Percentiles rank a stretch among this genome's conserved stretches.
These are phyloP conservation scores for Hipposideros armiger DNA, from an alignment of 2,113 vertebrate genomes.

Conservation along the genomic window DNA sequence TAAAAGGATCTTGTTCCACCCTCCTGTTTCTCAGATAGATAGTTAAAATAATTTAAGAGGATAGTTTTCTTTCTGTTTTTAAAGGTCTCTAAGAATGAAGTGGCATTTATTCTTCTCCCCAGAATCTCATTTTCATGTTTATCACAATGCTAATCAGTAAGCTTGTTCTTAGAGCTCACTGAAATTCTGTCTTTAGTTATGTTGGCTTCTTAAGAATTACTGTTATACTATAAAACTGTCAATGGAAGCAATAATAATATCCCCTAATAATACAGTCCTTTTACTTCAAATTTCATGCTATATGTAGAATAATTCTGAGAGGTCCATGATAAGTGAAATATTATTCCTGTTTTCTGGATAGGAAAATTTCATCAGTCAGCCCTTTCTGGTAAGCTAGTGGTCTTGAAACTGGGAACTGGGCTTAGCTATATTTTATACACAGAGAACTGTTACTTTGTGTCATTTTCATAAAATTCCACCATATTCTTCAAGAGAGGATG, in stretches of 20 bases:
- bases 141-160: not conserved
- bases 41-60: not conserved
- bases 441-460: not conserved
- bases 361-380: not conserved
- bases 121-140: slow-evolving; percentile 37
- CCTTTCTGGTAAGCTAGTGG: not conserved
- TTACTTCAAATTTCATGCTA: not conserved
- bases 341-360: not conserved
- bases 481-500: not conserved
- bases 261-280: not conserved
- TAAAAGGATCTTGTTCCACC: not conserved
- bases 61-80: slow-evolving; percentile 16
- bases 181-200: slow-evolving; percentile 24
- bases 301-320: not conserved
- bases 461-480: not conserved
- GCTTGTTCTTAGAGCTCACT: not conserved
- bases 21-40: not conserved
- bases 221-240: not conserved
- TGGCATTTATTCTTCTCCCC: not conserved
- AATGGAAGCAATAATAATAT: not conserved
- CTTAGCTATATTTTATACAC: not conserved
- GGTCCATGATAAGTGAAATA: not conserved
- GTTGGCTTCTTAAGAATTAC: slow-evolving; percentile 22
- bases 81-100: not conserved
- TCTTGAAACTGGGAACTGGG: not conserved